Percentiles rank a stretch among this genome's conserved stretches.
Conservation (phyloP, 2,113 vertebrate species). For the Leptosomus discolor region DNA sequence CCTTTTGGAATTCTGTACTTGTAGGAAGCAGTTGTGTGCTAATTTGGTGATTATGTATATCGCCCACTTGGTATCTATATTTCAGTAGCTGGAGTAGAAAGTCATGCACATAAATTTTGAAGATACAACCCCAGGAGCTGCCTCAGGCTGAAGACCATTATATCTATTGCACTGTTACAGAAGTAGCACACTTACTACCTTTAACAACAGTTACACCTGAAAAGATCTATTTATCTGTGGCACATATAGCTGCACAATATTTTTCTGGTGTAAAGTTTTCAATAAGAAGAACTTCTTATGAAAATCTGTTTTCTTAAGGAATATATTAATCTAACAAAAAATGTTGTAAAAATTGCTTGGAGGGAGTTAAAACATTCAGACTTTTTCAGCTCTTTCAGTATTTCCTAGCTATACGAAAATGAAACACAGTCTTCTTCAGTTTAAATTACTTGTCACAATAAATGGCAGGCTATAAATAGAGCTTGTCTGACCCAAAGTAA, state of each 20-base stretch:
- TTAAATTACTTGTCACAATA: not conserved
- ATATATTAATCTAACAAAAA: not conserved
- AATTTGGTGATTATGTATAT: slow-evolving; percentile 1
- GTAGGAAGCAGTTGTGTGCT: not conserved
- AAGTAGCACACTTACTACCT: not conserved
- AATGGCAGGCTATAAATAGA: not conserved
- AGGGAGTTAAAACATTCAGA: not conserved
- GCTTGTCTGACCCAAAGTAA: not conserved
- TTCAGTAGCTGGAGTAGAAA: not conserved
- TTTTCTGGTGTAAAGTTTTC: not conserved
- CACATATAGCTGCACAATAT: not conserved
- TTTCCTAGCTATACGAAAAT: not conserved
- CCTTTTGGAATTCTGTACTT: not conserved
- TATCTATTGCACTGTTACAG: not conserved
- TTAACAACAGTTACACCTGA: not conserved
- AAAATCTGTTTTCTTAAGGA: not conserved
- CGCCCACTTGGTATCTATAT: not conserved
- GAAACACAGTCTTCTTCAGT: not conserved
- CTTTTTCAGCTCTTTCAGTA: not conserved
- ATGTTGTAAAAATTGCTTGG: not conserved
- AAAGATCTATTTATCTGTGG: not conserved
- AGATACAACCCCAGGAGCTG: not conserved
- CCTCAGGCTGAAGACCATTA: not conserved
- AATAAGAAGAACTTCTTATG: not conserved
- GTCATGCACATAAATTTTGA: not conserved